Evolutionary conservation across 2,888 invertebrate genomes (phyloP), one percentile per base, ranked within the genome.

Genomic region (Noctua janthe): DNA sequence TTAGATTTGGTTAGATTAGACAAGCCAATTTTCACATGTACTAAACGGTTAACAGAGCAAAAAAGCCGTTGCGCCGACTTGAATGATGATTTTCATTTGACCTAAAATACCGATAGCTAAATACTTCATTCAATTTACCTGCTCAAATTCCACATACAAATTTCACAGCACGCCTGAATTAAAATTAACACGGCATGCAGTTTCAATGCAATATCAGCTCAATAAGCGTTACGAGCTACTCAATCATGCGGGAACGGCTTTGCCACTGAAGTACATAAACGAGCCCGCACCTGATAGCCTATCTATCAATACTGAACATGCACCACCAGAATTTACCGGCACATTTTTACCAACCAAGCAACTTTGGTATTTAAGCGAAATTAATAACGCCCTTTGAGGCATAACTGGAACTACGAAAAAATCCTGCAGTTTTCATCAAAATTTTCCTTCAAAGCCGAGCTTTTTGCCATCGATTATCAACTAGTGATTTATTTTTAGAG

Each of bases 201-300:
- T 39, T 86, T 71, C 54, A 80, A 59, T 74, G 78, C 78, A 75
- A 83, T 76, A 80, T 75, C 81, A 81, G 76, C 43, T 70, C 83
- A 82, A 75, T 78, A 76, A 66, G 69, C 80, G 85, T 62, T 79
- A 71, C 72, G 74, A 78, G 83, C 66, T 78, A 87, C 81, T 87
- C 85, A 76, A 83, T 87, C 81, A 87, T 67, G 70, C 72, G 29
- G 69, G 83, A 73, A 78, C 77, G 76, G 77, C 77, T 71, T 43
- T 51, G 23, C 70, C 67, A 82, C 71, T 81, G 72, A 79, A 80
- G 74, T 81, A 76, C 74, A 80, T 87, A 72, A 82, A 87, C 80
- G 78, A 51, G 71, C 82, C 80, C 66, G 13, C 64, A 74, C 51
- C 71, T 82, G 62, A 70, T 72, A 77, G 23, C 51, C 59, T 43